A percentile compares a stretch with the other conserved stretches of the same genome.
phyloP scores from a whole-genome alignment of 2,113 vertebrate species.

The Nyctibius bracteatus region DNA sequence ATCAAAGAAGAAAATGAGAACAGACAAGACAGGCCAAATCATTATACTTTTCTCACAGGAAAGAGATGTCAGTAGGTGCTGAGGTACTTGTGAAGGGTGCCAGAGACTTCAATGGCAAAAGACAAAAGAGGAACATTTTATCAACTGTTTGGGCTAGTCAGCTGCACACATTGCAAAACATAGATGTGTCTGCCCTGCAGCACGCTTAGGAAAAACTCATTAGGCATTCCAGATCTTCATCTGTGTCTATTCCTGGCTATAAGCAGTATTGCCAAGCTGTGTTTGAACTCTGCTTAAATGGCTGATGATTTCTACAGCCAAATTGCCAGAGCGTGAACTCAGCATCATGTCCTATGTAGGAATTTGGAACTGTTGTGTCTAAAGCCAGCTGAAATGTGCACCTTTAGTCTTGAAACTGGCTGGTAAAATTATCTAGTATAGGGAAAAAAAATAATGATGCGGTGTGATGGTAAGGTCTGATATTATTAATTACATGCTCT shows the following conservation, averaged over 20 bases:
- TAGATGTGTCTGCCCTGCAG: background rate
- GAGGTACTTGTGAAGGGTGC: background rate
- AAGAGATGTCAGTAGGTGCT: background rate
- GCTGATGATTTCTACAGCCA: background rate
- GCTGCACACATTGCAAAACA: background rate
- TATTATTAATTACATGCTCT: background rate
- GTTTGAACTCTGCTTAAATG: background rate
- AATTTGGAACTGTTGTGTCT: background rate
- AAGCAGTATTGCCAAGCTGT: background rate
- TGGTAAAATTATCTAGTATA: background rate
- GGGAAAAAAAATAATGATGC: background rate
- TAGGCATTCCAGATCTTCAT: background rate
- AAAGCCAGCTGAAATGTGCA: background rate
- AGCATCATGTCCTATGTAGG: rapidly evolving
- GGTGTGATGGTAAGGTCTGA: background rate
- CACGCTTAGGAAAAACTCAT: background rate
- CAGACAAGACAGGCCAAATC: background rate
- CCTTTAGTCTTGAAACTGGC: background rate
- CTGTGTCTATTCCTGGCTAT: background rate
- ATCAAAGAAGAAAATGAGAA: background rate
- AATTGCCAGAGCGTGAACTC: background rate
- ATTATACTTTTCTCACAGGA: background rate
- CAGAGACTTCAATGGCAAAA: background rate
- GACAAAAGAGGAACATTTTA: background rate
- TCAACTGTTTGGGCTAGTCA: background rate